Conservation (phyloP, 1,140 invertebrate genomes). For the Sycophaga agraensis region DNA sequence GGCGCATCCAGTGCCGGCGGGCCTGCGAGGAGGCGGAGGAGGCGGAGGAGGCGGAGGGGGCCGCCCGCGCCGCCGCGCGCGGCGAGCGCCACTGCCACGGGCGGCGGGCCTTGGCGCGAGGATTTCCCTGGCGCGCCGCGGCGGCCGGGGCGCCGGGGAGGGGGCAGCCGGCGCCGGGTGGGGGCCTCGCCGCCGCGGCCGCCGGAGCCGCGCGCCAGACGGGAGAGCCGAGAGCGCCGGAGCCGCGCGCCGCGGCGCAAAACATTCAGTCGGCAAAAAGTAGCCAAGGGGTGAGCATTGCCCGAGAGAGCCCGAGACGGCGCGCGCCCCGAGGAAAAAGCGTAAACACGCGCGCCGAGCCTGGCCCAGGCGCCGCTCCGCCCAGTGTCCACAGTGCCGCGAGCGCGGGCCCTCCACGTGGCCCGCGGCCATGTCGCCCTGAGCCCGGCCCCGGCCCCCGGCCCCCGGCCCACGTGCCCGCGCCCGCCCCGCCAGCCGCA, state of each 20-base stretch:
- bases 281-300: slow-evolving; percentile 58
- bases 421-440: too few species aligned
- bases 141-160: slow-evolving; percentile 10
- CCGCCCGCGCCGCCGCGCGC: neutral
- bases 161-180: neutral
- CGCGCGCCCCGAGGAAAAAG: slow-evolving; percentile 29
- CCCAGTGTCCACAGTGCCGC: neutral
- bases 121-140: too few species aligned
- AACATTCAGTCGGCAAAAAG: slow-evolving; percentile 61
- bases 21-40: neutral
- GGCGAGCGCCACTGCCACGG: too few species aligned
- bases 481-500: neutral
- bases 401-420: neutral
- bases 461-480: neutral
- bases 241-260: slow-evolving; percentile 46
- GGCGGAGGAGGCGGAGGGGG: slow-evolving; percentile 13
- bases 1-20: neutral
- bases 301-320: slow-evolving; percentile 34
- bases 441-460: too few species aligned
- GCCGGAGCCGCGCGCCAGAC: neutral
- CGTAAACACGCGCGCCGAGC: slow-evolving; percentile 29
- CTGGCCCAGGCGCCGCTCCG: neutral
- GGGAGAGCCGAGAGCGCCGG: neutral
- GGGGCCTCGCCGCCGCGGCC: too few species aligned
- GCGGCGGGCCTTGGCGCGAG: too few species aligned